Conservation (phyloP, 1,140 invertebrate species). For the Trichonephila clavipes region DNA sequence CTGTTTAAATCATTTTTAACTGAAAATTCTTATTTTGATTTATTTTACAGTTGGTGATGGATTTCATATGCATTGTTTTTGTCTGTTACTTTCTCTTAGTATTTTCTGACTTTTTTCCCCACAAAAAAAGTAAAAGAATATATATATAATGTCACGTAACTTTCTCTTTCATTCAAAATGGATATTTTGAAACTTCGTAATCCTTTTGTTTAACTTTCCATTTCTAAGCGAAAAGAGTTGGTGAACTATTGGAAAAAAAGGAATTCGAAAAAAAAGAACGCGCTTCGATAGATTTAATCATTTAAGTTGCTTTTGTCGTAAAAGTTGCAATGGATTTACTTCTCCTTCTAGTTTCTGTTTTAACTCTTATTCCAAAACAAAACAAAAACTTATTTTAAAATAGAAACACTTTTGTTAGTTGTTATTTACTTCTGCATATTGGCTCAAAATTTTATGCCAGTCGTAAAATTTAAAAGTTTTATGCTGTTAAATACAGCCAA, state of each 20-base stretch:
- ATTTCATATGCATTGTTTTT: not conserved
- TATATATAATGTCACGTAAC: not conserved
- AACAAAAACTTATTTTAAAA: not conserved
- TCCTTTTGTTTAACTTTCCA: slow-evolving; percentile 49
- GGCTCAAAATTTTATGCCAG: not conserved
- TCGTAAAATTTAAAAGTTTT: not conserved
- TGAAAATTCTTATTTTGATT: not conserved
- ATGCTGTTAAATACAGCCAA: not conserved
- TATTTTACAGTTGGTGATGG: not conserved
- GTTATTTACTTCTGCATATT: not conserved
- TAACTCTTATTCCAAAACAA: too few species aligned
- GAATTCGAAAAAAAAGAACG: too few species aligned
- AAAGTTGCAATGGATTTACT: not conserved
- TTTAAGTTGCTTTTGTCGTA: not conserved
- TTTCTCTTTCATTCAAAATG: slow-evolving; percentile 40
- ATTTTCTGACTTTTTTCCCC: not conserved
- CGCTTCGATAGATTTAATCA: slow-evolving; percentile 25
- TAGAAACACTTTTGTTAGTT: not conserved
- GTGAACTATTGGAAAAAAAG: not conserved
- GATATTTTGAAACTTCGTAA: slow-evolving; percentile 43
- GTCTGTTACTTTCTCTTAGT: not conserved
- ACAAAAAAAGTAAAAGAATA: not conserved
- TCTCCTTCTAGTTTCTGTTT: not conserved
- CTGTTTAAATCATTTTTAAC: not conserved
- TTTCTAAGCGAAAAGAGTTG: slow-evolving; percentile 9